Conservation (phyloP, 2,113 vertebrate species). For the Ptychochromis oligacanthus region DNA sequence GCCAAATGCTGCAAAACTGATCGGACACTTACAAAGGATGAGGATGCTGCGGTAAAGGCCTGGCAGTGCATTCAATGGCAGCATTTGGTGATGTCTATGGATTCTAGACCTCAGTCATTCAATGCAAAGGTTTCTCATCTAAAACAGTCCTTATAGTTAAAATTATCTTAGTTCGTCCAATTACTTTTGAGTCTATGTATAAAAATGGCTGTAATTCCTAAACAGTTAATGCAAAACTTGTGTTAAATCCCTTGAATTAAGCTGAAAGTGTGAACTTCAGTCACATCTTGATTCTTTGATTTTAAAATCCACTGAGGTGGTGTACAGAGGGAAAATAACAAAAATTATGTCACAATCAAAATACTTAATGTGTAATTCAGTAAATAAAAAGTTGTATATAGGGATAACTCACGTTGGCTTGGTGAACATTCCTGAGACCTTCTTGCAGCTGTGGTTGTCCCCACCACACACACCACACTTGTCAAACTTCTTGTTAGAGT, state of each 20-base stretch:
- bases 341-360: background rate
- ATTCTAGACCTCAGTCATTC: too few species aligned
- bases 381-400: background rate
- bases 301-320: background rate
- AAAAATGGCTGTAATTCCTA: too few species aligned
- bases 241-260: background rate
- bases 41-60: too few species aligned
- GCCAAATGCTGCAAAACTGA: too few species aligned
- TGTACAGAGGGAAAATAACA: background rate
- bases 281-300: background rate
- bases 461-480: slow-evolving; percentile 95
- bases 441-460: slow-evolving; percentile 94
- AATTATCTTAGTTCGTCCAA: too few species aligned
- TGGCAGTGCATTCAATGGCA: too few species aligned
- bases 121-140: too few species aligned
- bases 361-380: background rate
- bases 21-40: too few species aligned
- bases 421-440: slow-evolving; percentile 93
- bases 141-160: too few species aligned
- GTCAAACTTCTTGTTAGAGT: slow-evolving; percentile 95
- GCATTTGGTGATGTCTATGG: too few species aligned
- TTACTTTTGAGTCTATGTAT: too few species aligned
- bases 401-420: slow-evolving; percentile 88
- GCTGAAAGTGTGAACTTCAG: background rate
- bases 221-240: too few species aligned